Conservation (phyloP, 1,140 invertebrate species). For the Drosophila tristis region DNA sequence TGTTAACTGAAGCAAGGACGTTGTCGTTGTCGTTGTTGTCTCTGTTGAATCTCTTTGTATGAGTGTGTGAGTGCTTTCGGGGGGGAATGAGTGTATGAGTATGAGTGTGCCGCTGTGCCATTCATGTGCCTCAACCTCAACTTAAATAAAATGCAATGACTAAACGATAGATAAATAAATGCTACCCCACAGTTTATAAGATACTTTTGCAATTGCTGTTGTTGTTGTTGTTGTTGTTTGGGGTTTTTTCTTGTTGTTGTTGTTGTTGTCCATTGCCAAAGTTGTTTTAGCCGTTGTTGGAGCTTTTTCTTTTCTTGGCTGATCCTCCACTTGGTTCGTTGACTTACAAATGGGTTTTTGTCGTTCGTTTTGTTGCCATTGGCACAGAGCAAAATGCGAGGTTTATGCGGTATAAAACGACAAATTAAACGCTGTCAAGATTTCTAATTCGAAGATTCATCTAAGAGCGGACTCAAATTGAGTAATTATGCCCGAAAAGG, state of each 20-base stretch:
- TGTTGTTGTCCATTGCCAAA: constrained; percentile 3
- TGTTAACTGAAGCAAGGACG: constrained; percentile 76
- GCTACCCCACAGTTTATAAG: constrained; percentile 21
- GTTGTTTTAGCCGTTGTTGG: constrained; percentile 15
- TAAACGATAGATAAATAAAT: constrained; percentile 53
- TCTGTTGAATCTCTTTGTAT: constrained; percentile 2
- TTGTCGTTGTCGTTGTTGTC: constrained; percentile 14
- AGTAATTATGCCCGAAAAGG: no score
- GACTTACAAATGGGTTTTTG: constrained; percentile 66
- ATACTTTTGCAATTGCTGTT: constrained; percentile 10
- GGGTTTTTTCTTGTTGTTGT: constrained; percentile 3
- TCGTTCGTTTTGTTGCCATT: constrained; percentile 7
- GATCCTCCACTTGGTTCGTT: constrained; percentile 60
- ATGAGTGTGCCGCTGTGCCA: constrained; percentile 52
- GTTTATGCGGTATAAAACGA: no score
- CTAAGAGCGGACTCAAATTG: no score
- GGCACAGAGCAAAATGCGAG: constrained; percentile 1
- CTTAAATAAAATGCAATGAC: constrained; percentile 43
- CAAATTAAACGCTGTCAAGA: no score
- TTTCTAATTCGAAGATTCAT: no score
- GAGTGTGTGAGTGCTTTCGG: constrained; percentile 1
- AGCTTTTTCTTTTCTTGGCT: neutral
- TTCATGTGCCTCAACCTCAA: constrained; percentile 49
- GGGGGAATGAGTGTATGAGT: constrained; percentile 1
- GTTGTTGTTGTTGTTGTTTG: neutral